Percentiles rank a stretch among this genome's conserved stretches.
These are phyloP conservation scores for Actinemys pallida DNA, from an alignment of 2,113 vertebrate species.

Conservation along the genomic window DNA sequence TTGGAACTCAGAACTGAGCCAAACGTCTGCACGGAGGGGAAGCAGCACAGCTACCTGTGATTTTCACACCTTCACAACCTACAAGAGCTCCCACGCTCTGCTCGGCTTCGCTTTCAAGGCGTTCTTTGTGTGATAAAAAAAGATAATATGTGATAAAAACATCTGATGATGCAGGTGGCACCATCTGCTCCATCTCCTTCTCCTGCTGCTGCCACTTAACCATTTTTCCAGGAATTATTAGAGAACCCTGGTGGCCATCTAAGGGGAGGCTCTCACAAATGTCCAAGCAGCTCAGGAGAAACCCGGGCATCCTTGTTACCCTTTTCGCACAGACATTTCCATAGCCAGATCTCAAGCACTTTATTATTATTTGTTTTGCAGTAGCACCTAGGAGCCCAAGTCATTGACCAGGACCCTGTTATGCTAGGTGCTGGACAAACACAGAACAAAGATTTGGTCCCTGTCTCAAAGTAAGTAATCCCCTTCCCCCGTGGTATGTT, in stretches of 20 bases:
- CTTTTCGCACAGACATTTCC: neutral
- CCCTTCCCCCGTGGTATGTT: too few species aligned
- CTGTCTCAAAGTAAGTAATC: neutral
- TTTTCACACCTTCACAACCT: constrained; percentile 61
- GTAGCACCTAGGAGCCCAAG: neutral
- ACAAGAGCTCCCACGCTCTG: constrained; percentile 48
- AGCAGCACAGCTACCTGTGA: constrained; percentile 32
- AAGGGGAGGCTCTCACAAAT: neutral
- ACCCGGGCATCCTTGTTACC: neutral
- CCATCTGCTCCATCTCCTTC: constrained; percentile 73
- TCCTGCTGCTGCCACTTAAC: constrained; percentile 49
- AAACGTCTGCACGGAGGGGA: constrained; percentile 46
- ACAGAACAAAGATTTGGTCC: neutral
- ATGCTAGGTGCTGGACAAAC: neutral
- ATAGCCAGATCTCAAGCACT: too few species aligned
- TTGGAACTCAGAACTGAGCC: neutral
- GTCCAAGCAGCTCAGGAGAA: neutral
- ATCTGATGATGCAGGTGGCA: constrained; percentile 69
- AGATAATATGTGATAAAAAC: constrained; percentile 63
- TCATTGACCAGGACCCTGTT: neutral
- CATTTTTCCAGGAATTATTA: constrained; percentile 12
- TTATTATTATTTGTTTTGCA: neutral
- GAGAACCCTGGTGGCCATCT: constrained; percentile 21
- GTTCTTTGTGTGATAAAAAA: constrained; percentile 38
- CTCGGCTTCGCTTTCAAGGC: constrained; percentile 31